Evolutionary conservation across 2,888 invertebrate species (phyloP).

Genomic region (Ecdyonurus torrentis): DNA sequence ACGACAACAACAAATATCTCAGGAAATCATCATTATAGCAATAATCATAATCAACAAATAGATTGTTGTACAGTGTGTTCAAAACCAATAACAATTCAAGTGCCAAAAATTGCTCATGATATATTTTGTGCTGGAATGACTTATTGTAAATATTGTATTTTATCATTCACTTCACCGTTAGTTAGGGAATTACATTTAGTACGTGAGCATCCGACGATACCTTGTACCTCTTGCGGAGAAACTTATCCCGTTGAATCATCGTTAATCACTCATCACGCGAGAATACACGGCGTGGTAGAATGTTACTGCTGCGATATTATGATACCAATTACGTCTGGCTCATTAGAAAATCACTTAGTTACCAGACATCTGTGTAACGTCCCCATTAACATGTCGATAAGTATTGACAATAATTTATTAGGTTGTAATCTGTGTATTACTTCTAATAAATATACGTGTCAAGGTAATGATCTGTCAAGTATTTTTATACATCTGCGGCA

Average conservation of each 20-base stretch:
- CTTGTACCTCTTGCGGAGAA: slow-evolving; percentile 6
- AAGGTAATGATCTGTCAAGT: not conserved
- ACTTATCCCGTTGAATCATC: not conserved
- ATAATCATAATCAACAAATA: slow-evolving; percentile 9
- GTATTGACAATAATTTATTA: not conserved
- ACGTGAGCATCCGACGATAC: slow-evolving; percentile 11
- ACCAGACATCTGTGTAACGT: not conserved
- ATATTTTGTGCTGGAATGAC: slow-evolving; percentile 12
- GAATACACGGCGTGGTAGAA: not conserved
- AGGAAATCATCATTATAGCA: slow-evolving; percentile 9
- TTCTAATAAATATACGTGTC: not conserved
- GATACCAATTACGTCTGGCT: not conserved
- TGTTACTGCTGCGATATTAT: not conserved
- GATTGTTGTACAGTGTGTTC: slow-evolving; percentile 12
- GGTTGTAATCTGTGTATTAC: not conserved
- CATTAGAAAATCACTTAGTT: not conserved
- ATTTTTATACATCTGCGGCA: not conserved
- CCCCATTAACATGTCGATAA: not conserved
- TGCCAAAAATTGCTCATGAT: slow-evolving; percentile 14
- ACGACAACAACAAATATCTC: not conserved
- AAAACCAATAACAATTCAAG: slow-evolving; percentile 13
- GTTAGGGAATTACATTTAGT: slow-evolving; percentile 10
- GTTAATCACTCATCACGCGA: not conserved
- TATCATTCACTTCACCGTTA: slow-evolving; percentile 10
- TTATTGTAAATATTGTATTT: slow-evolving; percentile 12